Conservation (phyloP, 2,797 vertebrate species). For the Sardinella longiceps region DNA sequence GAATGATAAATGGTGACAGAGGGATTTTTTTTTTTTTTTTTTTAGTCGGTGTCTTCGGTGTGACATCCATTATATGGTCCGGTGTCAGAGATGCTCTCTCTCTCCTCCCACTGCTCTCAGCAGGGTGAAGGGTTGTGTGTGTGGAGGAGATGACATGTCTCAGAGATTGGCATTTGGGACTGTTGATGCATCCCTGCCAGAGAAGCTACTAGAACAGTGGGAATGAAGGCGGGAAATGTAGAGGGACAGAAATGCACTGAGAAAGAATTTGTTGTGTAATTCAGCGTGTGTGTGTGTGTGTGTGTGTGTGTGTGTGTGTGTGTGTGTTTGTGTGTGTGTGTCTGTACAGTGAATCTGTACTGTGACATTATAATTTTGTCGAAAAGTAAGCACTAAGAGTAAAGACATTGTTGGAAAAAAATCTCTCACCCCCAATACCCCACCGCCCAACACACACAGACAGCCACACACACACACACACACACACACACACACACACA, state of each 20-base stretch:
- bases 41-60: conserved; percentile 54
- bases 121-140: neutral
- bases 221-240: neutral
- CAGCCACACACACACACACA: neutral
- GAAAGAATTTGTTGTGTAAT: neutral
- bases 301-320: conserved; percentile 4
- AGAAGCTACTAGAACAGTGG: neutral
- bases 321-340: neutral
- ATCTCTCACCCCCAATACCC: no score
- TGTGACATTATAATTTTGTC: neutral
- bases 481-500: conserved; percentile 5
- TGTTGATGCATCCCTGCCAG: neutral
- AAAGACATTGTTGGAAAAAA: neutral
- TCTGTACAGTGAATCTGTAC: neutral
- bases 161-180: neutral
- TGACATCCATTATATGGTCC: conserved; percentile 67
- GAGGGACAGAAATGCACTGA: neutral
- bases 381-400: neutral
- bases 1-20: conserved; percentile 72
- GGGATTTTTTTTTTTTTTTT: conserved; percentile 52
- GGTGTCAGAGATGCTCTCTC: conserved; percentile 43
- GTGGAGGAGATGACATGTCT: neutral
- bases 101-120: neutral
- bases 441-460: neutral
- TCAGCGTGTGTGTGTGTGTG: neutral